Evolutionary conservation across 2,113 vertebrate species (phyloP), one percentile per base, ranked within the genome.

Genomic region (Salvator merianae): DNA sequence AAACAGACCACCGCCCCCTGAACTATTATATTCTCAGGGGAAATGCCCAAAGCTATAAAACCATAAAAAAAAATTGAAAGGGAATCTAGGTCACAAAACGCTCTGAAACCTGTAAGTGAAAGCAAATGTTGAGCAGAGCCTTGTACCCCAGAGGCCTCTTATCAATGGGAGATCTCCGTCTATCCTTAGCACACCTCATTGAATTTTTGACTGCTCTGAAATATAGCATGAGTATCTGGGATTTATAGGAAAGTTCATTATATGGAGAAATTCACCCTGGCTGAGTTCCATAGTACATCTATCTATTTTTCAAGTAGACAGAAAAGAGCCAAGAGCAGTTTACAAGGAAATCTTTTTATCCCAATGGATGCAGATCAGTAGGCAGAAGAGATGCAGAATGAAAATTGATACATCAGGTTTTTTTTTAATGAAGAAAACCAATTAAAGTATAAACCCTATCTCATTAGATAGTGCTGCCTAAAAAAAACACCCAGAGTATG

Each of bases 141-240:
- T 75, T 91, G 0, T 73, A 87, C 90, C 43, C 77, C 77, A 89
- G 75, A 43, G 83, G 78, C 69, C 79, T 89, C 50, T 89, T 87
- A 88, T 71, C 83, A 87, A 84, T 77, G 72, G 43, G 50, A 7
- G 5, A 71, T 86, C 63, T 92, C 72, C 81, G n/a, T 81, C 83
- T 9, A 71, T 83, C 80, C 77, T 93, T 83, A 92, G 90, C 80
- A 92, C 24, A 85, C 28, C 84, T 87, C n/a, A 38, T 3, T 85
- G 74, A 71, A 70, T 66, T 86, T 93, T 89, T 84, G 38, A 90
- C 75, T 88, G 84, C 72, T 69, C 81, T 77, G 66, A 84, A 75
- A 85, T 26, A 79, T 3, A 93, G 55, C 36, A 72, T 59, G 83
- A 91, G 81, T 72, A 59, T 82, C 82, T 47, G 20, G n/a, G 55